phyloP scores from a whole-genome alignment of 2,888 invertebrate genomes.

The Ganaspis brasiliensis region DNA sequence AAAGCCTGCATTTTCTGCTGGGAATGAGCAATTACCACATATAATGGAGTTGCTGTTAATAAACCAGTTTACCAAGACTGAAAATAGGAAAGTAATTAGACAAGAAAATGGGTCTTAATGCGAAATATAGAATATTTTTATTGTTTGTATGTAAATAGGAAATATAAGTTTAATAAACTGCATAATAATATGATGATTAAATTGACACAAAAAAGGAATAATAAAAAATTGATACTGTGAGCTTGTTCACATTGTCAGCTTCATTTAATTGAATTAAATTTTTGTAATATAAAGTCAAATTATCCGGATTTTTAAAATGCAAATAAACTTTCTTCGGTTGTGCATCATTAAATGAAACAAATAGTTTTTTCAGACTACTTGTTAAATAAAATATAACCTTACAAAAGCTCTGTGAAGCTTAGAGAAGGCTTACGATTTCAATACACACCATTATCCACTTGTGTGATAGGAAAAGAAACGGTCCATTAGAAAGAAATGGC shows the following conservation, averaged over 20 bases:
- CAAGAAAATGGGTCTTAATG: not conserved
- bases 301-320: no score
- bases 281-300: no score
- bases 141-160: no score
- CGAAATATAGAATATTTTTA: not conserved
- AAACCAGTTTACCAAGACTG: not conserved
- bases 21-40: not conserved
- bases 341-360: no score
- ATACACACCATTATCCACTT: conserved; percentile 26
- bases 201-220: no score
- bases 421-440: not conserved
- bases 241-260: no score
- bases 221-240: no score
- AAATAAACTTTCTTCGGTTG: no score
- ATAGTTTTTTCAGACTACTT: no score
- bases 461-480: not conserved
- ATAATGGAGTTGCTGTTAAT: not conserved
- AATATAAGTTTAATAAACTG: no score
- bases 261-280: no score
- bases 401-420: not conserved
- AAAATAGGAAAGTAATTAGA: conserved; percentile 3
- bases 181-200: no score
- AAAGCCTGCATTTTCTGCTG: not conserved
- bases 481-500: conserved; percentile 27
- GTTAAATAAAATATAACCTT: not conserved